Conservation (phyloP, 1,140 invertebrate species). For the Camponotus pennsylvanicus region DNA sequence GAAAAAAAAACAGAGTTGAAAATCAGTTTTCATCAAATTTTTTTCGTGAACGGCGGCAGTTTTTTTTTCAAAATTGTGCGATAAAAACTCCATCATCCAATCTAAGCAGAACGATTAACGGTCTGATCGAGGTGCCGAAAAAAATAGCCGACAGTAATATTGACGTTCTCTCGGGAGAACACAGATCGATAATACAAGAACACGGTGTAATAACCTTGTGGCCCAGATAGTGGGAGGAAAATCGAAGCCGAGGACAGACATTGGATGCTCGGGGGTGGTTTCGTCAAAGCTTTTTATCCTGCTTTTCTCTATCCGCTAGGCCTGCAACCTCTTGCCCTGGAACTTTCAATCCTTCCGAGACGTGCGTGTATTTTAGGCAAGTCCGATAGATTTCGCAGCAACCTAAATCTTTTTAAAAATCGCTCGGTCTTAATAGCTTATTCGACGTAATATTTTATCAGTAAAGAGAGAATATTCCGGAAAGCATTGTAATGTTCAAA, state of each 20-base stretch:
- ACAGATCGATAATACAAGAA: slow-evolving; percentile 67
- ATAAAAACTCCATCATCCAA: slow-evolving; percentile 45
- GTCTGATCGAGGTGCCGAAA: slow-evolving; percentile 11
- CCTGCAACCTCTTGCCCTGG: slow-evolving; percentile 41
- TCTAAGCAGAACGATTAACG: slow-evolving; percentile 9
- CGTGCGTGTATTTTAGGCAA: neutral
- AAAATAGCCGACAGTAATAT: slow-evolving; percentile 63
- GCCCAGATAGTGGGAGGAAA: slow-evolving; percentile 71
- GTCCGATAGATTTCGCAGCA: slow-evolving; percentile 1
- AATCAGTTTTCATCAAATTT: neutral
- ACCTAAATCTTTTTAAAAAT: neutral
- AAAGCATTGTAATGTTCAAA: neutral
- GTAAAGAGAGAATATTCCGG: neutral
- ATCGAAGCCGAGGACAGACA: slow-evolving; percentile 72
- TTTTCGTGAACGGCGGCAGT: neutral
- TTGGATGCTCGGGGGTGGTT: slow-evolving; percentile 69
- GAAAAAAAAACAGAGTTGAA: neutral
- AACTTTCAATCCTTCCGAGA: slow-evolving; percentile 67
- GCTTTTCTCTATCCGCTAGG: slow-evolving; percentile 43
- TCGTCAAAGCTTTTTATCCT: slow-evolving; percentile 67
- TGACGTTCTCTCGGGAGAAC: slow-evolving; percentile 50
- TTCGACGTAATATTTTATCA: neutral
- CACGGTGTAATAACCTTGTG: slow-evolving; percentile 73
- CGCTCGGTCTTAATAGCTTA: neutral
- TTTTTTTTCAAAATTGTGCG: neutral